Percentiles rank a stretch among this genome's conserved stretches.
Conservation (phyloP, 1,140 invertebrate genomes). For the Steinernema feltiae region DNA sequence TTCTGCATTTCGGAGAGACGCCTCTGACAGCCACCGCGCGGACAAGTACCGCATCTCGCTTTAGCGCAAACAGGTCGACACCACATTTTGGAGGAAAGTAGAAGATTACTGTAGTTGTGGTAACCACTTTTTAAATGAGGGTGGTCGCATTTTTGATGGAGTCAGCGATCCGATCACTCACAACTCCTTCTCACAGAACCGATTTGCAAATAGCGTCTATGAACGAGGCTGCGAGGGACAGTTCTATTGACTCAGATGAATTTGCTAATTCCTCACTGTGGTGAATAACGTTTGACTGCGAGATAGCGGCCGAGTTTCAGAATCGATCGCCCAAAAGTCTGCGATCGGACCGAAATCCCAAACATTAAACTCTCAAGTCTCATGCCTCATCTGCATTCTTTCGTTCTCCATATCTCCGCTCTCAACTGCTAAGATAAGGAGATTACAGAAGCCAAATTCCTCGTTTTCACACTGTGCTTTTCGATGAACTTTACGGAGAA, state of each 20-base stretch:
- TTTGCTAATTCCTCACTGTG: neutral
- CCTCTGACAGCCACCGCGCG: constrained; percentile 12
- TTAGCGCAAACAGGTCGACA: constrained; percentile 14
- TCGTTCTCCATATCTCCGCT: no score
- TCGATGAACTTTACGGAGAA: neutral
- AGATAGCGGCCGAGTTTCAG: neutral
- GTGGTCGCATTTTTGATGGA: neutral
- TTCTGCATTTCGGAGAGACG: constrained; percentile 15
- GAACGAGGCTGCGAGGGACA: neutral
- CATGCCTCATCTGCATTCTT: constrained; percentile 13
- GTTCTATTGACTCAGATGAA: constrained; percentile 7
- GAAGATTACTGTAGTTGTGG: neutral
- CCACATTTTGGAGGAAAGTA: constrained; percentile 11
- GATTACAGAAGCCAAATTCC: no score
- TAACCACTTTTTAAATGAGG: neutral
- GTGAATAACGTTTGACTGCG: neutral
- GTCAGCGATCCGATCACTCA: neutral
- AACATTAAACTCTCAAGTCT: constrained; percentile 12
- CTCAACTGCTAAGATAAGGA: neutral
- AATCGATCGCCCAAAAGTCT: neutral
- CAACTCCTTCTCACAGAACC: neutral
- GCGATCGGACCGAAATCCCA: constrained; percentile 5
- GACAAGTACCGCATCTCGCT: constrained; percentile 11
- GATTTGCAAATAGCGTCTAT: neutral
- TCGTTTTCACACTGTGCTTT: no score